phyloP scores from a whole-genome alignment of 2,113 vertebrate genomes.

The Etheostoma cragini region DNA sequence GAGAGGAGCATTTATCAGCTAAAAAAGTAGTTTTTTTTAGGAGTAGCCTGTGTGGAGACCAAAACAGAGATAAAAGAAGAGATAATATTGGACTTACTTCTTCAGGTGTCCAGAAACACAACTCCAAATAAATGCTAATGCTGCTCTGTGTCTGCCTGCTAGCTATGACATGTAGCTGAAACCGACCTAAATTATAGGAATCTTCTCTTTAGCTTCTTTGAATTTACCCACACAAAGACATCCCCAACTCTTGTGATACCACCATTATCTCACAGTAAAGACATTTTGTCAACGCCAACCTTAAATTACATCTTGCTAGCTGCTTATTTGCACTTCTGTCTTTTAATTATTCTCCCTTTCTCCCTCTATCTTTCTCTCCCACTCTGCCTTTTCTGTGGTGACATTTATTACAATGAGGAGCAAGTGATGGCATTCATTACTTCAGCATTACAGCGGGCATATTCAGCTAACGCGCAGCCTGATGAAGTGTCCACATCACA shows the following conservation, averaged over 20 bases:
- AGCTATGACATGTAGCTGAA: background rate
- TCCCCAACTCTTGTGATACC: constrained; percentile 9
- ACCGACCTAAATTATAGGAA: background rate
- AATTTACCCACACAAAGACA: background rate
- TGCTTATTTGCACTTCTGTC: constrained; percentile 59
- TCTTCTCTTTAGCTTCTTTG: constrained; percentile 9
- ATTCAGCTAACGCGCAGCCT: constrained; percentile 58
- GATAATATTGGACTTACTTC: background rate
- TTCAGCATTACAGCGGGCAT: constrained; percentile 46
- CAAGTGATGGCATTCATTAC: constrained; percentile 48
- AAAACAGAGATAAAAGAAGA: background rate
- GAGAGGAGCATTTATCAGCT: background rate
- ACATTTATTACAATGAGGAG: constrained; percentile 72
- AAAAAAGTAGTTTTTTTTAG: background rate
- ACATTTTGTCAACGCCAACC: constrained; percentile 15
- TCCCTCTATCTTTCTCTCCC: constrained; percentile 39
- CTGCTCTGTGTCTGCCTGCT: background rate
- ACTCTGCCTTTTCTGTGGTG: constrained; percentile 30
- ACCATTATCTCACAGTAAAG: constrained; percentile 27
- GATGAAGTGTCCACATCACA: constrained; percentile 67
- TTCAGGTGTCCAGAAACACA: background rate
- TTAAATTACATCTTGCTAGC: constrained; percentile 48
- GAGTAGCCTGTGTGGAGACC: background rate
- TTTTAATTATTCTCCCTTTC: constrained; percentile 30
- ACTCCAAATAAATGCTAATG: background rate